Percentiles rank a stretch among this genome's conserved stretches.
Conservation (phyloP, 2,113 vertebrate species). For the Engraulis encrasicolus region DNA sequence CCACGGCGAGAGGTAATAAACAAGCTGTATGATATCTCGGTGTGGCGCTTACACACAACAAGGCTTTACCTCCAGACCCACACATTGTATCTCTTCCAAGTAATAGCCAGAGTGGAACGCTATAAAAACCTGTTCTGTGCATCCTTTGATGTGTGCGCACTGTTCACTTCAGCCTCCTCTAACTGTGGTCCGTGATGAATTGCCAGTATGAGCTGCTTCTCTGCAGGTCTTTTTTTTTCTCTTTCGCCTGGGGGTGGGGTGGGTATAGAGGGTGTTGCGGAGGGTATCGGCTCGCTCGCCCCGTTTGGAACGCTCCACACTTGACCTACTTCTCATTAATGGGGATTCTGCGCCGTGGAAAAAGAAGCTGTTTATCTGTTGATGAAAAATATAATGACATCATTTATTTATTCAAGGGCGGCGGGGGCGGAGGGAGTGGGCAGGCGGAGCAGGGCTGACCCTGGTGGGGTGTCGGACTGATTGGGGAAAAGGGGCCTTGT, state of each 20-base stretch:
- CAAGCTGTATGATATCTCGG: neutral
- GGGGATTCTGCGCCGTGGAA: constrained; percentile 59
- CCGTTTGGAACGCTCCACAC: constrained; percentile 62
- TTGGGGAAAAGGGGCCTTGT: constrained; percentile 27
- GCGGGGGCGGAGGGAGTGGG: constrained; percentile 45
- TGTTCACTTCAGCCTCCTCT: constrained; percentile 59
- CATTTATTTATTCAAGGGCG: constrained; percentile 64
- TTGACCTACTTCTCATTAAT: constrained; percentile 78
- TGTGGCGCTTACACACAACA: neutral
- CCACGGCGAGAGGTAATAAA: neutral
- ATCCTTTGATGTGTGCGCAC: constrained; percentile 66
- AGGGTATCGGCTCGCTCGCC: constrained; percentile 64
- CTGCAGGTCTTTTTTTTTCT: constrained; percentile 49
- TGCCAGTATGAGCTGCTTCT: constrained; percentile 57
- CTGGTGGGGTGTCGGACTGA: constrained; percentile 27
- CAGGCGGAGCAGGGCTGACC: constrained; percentile 48
- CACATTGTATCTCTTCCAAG: constrained; percentile 25
- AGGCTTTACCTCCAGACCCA: neutral
- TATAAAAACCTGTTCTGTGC: constrained; percentile 54
- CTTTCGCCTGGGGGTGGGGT: constrained; percentile 43
- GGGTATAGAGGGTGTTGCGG: constrained; percentile 45
- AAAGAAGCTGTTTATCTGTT: constrained; percentile 65
- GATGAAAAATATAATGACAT: constrained; percentile 71
- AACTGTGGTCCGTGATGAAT: constrained; percentile 62
- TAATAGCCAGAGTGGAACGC: constrained; percentile 41